Conservation (phyloP, 1,140 invertebrate species). For the Glomeris maerens region DNA sequence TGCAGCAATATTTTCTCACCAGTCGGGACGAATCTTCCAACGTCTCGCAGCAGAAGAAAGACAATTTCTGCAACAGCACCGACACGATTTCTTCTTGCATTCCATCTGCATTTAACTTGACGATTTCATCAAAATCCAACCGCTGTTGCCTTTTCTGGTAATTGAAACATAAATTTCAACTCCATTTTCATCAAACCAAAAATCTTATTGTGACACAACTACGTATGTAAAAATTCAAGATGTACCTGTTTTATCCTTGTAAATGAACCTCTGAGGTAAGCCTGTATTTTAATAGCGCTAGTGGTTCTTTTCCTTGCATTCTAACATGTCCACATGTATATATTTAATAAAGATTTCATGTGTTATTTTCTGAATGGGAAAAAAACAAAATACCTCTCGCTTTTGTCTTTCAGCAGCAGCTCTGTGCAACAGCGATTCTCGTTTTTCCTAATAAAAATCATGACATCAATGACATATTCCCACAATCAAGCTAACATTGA, state of each 20-base stretch:
- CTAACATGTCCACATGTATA: conserved; percentile 19
- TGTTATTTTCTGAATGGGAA: not conserved
- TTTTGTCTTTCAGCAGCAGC: conserved; percentile 70
- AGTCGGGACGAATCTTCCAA: conserved; percentile 51
- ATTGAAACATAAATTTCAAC: conserved; percentile 10
- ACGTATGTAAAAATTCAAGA: conserved; percentile 14
- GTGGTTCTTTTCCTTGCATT: conserved; percentile 41
- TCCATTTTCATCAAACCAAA: not conserved
- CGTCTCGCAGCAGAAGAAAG: conserved; percentile 59
- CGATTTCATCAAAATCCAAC: conserved; percentile 44
- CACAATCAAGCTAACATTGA: not conserved
- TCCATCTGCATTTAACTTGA: conserved; percentile 25
- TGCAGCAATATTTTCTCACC: conserved; percentile 34
- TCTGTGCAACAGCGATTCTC: conserved; percentile 58
- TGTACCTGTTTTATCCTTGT: conserved; percentile 49
- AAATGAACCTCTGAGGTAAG: conserved; percentile 58
- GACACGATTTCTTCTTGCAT: too few species aligned
- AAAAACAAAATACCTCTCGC: conserved; percentile 47
- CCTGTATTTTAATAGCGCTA: conserved; percentile 59
- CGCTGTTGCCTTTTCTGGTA: conserved; percentile 35
- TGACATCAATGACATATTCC: conserved; percentile 2
- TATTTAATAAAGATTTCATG: not conserved
- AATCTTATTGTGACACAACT: not conserved
- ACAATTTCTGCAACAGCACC: too few species aligned
- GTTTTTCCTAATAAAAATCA: conserved; percentile 37